Evolutionary conservation across 2,888 invertebrate genomes (phyloP), one percentile per base, ranked within the genome.

Genomic region (Pseudococcus jackbeardsleyi): DNA sequence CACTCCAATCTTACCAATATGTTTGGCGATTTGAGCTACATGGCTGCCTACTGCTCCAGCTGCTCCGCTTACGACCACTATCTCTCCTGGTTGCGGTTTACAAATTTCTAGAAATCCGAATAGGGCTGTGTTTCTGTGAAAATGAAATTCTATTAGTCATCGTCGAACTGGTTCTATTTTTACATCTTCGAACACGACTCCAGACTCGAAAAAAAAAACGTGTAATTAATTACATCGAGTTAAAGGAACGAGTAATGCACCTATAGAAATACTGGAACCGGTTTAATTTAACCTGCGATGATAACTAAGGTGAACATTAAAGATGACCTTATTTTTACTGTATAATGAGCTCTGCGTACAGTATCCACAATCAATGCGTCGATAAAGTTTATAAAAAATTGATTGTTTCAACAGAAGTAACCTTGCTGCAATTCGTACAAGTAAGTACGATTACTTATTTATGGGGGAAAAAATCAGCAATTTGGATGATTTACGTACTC

Each of bases 1-100:
- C 26, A 11, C 4, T 33, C 17, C 1, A 72, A 8, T 77, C 22
- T 84, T 92, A 92, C 94, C 95, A 91, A 94, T 93, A 85, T 94
- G 93, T 92, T 96, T 96, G 0, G 94, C 96, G 89, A 96, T 95
- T 92, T 96, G 96, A 1, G 96, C 96, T 42, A 95, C 96, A 85
- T 94, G 93, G 89, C 94, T 94, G 8, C 96, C 96, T 17, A 96
- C 96, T 59, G 96, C 96, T 22, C 96, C 96, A 33, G 95, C 96
- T 17, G 96, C 96, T 7, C 94, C 94, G 46, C 94, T 94, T 0
- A 96, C 93, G 0, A 95, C 94, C 17, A 96, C 93, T 0, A 94
- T 94, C 91, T 96, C 96, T 12, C 95, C 95, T 6, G 93, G 90
- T 91, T 95, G 94, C 2, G 96, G 95, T 89, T 94, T 91, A 89